Percentiles rank a stretch among this genome's conserved stretches.
These are phyloP conservation scores for Entomyzon cyanotis DNA, from an alignment of 2,113 vertebrate genomes.

Conservation along the genomic window DNA sequence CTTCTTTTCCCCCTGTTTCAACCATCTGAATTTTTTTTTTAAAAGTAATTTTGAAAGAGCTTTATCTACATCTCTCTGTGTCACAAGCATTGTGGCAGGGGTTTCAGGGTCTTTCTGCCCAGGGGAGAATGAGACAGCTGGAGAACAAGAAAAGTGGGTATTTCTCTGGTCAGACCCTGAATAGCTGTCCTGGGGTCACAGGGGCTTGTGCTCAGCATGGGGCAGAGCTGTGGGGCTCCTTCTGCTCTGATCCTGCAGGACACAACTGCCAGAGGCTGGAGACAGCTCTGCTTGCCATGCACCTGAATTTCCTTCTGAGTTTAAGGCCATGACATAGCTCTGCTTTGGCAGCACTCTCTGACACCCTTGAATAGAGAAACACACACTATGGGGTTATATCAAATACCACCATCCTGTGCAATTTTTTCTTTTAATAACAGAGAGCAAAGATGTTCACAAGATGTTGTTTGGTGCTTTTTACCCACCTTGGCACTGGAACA, in stretches of 20 bases:
- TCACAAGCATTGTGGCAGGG: neutral
- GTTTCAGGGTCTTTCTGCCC: neutral
- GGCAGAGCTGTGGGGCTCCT: neutral
- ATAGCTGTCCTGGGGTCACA: neutral
- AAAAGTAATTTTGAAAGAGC: neutral
- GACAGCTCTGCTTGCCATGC: neutral
- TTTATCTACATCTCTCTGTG: neutral
- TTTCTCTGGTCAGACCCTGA: neutral
- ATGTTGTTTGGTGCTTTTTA: neutral
- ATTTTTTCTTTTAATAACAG: neutral
- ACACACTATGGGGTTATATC: rapidly evolving
- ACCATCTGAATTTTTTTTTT: neutral
- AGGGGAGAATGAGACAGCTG: neutral
- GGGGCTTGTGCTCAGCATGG: rapidly evolving
- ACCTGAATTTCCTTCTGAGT: neutral
- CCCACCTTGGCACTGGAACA: neutral
- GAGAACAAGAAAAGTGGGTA: neutral
- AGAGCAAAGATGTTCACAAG: neutral
- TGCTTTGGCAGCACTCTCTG: neutral
- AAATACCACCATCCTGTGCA: neutral
- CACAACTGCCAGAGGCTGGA: neutral
- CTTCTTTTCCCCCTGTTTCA: neutral
- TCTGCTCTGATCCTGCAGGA: neutral
- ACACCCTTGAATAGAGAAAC: neutral
- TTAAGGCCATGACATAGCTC: neutral